Conservation (phyloP, 2,113 vertebrate genomes). For the Asarcornis scutulata region DNA sequence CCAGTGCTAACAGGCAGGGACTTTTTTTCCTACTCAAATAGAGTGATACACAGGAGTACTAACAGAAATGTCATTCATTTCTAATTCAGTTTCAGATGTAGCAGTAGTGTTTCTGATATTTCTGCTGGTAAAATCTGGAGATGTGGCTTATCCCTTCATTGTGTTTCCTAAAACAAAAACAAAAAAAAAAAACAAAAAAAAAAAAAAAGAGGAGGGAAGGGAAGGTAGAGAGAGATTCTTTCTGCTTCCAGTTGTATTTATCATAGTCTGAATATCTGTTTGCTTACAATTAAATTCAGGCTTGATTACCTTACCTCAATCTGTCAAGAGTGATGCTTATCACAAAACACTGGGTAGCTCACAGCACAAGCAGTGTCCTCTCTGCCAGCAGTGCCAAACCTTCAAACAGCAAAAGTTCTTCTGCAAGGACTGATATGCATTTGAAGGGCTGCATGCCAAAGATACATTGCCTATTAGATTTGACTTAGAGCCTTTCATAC, state of each 20-base stretch:
- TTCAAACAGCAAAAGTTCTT: not conserved
- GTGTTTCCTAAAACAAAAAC: accelerated
- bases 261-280: not conserved
- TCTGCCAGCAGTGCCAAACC: not conserved
- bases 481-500: not conserved
- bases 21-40: not conserved
- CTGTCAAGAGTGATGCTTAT: not conserved
- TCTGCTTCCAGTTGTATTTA: not conserved
- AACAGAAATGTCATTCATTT: not conserved
- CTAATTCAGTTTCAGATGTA: not conserved
- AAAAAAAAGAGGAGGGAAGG: too few species aligned
- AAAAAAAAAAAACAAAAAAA: too few species aligned
- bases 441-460: not conserved
- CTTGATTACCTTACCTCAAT: not conserved
- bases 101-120: not conserved
- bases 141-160: not conserved
- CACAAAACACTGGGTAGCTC: not conserved
- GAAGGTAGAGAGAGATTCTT: not conserved
- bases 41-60: too few species aligned
- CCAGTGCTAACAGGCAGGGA: not conserved
- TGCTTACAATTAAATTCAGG: not conserved
- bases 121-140: not conserved
- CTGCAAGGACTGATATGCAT: not conserved
- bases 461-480: not conserved
- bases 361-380: accelerated